Base-by-base conservation (phyloP, 2,113 vertebrate species). In the Neodontobutis hainanensis region DNA sequence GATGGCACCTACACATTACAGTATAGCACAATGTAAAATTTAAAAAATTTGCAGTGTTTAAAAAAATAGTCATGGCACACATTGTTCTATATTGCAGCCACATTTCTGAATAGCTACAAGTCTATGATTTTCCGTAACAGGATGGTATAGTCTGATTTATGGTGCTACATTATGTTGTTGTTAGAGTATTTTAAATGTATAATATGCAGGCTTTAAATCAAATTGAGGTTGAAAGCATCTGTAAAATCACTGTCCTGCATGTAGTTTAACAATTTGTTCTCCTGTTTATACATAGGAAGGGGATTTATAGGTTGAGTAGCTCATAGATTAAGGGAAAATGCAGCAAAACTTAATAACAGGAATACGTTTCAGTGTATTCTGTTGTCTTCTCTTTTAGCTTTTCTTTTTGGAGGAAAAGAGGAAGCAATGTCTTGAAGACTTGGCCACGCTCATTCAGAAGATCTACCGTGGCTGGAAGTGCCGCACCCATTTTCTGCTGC, bases 391-490 rank as follows among this genome's bases (percentile, higher is more conserved):
- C 34, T 5, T 11, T 16, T 50, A 99, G 97, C 93, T 99, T 58
- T 99, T 99, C 89, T 94, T 93, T 71, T 85, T 99, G 47, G 97
- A 99, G 90, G 96, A 97, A 59, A 87, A 92, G 73, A 92, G 97
- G 75, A 95, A 94, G 81, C 93, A 93, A 35, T 93, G 96, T 10
- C 82, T 99, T 43, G 92, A 99, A 68, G 94, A 97, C 82, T 87
- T 99, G 71, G 97, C 97, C 59, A 93, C 96, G 0, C 94, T 99
- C 34, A 98, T 99, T 83, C 96, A 90, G 85, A 99, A 99, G 91
- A 96, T 98, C 87, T 99, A 97, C 75, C 93, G 95, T 5, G 97
- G 97, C 0, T 99, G 96, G 96, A 98, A 96, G 80, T 94, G 94
- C 61, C 95, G 95, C 55, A 94, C 85, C 2, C 93, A 85, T 58